phyloP scores from a whole-genome alignment of 1,140 invertebrate genomes.

The Drosophila busckii region DNA sequence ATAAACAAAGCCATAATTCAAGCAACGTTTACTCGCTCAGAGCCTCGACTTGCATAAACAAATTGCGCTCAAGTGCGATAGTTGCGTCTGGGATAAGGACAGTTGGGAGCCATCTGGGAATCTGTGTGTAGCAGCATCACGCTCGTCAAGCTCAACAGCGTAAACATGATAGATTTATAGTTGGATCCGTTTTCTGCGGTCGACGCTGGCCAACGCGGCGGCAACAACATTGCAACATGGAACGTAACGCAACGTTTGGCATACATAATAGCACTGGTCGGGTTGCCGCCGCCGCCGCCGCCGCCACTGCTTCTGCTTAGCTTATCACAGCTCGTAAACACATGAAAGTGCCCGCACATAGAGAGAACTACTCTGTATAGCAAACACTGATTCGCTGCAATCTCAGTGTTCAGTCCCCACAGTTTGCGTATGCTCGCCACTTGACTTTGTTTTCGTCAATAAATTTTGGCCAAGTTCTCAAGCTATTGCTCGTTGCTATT shows the following conservation, averaged over 20 bases:
- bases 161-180: constrained; percentile 75
- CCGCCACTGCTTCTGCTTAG: constrained; percentile 26
- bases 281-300: constrained; percentile 21
- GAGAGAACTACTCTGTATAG: constrained; percentile 9
- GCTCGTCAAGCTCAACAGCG: constrained; percentile 66
- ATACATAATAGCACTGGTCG: constrained; percentile 51
- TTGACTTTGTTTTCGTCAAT: constrained; percentile 72
- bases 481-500: constrained; percentile 1
- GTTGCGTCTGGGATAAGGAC: constrained; percentile 6
- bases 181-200: constrained; percentile 49
- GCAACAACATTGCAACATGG: constrained; percentile 54
- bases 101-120: constrained; percentile 14
- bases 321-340: constrained; percentile 67
- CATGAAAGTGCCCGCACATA: constrained; percentile 36
- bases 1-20: constrained; percentile 76
- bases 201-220: neutral
- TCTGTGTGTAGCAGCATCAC: constrained; percentile 19
- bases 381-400: constrained; percentile 46
- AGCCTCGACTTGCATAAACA: constrained; percentile 68
- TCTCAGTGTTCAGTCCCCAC: constrained; percentile 27
- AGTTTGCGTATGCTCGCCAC: constrained; percentile 42
- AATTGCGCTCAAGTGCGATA: constrained; percentile 57
- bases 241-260: constrained; percentile 50
- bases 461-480: constrained; percentile 57
- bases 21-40: constrained; percentile 59